Evolutionary conservation across 2,797 vertebrate species (phyloP).

Genomic region (Lagocephalus sceleratus): DNA sequence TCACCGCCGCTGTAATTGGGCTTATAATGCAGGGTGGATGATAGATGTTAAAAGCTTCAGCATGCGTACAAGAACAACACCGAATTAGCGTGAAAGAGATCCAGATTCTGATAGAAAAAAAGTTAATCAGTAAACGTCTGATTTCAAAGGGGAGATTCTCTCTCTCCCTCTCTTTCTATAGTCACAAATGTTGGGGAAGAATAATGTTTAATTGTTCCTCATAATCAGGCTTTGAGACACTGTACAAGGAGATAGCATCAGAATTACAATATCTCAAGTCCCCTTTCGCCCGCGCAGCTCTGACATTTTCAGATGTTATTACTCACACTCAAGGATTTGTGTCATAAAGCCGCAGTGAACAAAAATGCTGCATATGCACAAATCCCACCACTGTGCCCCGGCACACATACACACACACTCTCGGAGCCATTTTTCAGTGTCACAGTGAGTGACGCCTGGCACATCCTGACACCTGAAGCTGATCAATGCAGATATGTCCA

Average conservation of each 20-base stretch:
- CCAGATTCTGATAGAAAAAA: conserved; percentile 15
- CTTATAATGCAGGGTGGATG: conserved; percentile 42
- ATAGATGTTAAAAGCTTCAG: conserved; percentile 16
- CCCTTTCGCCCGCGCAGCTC: conserved; percentile 44
- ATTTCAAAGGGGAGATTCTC: conserved; percentile 34
- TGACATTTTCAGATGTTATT: conserved; percentile 75
- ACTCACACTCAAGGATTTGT: conserved; percentile 67
- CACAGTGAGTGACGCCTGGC: conserved; percentile 69
- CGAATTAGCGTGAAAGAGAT: conserved; percentile 18
- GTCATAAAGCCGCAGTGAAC: conserved; percentile 56
- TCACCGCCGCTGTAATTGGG: conserved; percentile 38
- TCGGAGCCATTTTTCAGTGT: conserved; percentile 70
- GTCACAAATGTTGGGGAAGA: conserved; percentile 31
- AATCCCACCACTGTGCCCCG: conserved; percentile 34
- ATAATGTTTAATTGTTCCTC: conserved; percentile 55
- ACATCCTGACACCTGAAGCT: conserved; percentile 73
- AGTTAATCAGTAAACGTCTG: conserved; percentile 3
- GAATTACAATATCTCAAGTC: conserved; percentile 63
- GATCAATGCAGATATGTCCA: conserved; percentile 77
- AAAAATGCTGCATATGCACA: conserved; percentile 66
- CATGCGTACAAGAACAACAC: conserved; percentile 20
- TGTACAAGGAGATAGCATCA: conserved; percentile 51
- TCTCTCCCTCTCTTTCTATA: conserved; percentile 19
- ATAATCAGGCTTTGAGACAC: conserved; percentile 45
- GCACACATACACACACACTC: conserved; percentile 13